Conservation (phyloP, 2,888 invertebrate species). For the Patella caerulea region DNA sequence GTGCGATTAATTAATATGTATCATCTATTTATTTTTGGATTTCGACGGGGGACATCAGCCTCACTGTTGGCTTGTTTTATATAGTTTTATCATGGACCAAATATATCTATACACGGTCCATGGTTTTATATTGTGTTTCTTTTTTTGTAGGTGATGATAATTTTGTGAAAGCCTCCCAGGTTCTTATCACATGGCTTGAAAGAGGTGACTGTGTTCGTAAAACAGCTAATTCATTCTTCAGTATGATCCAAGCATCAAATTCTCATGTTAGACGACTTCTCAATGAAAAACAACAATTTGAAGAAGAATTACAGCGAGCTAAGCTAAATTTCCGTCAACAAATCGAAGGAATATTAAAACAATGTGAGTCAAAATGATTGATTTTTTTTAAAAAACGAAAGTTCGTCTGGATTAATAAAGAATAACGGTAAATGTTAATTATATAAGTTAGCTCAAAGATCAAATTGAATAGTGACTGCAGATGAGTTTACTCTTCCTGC, state of each 20-base stretch:
- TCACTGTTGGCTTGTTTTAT: too few relatives aligned
- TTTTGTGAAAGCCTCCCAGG: conserved; percentile 87
- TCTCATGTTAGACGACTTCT: conserved; percentile 89
- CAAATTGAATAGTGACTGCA: too few relatives aligned
- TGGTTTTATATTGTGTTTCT: neutral
- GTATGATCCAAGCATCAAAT: conserved; percentile 93
- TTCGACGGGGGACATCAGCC: too few relatives aligned
- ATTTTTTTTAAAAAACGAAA: neutral
- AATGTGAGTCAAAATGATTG: conserved; percentile 84
- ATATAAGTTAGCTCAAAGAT: too few relatives aligned
- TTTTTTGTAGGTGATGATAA: conserved; percentile 79
- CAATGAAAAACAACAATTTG: conserved; percentile 86
- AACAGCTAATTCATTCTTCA: conserved; percentile 92
- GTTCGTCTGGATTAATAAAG: too few relatives aligned
- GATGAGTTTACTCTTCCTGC: too few relatives aligned
- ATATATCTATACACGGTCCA: too few relatives aligned
- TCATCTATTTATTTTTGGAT: too few relatives aligned
- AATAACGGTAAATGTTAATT: too few relatives aligned
- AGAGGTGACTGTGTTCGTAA: conserved; percentile 93
- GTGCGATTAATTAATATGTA: too few relatives aligned
- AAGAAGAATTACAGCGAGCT: conserved; percentile 89
- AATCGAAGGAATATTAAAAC: conserved; percentile 87
- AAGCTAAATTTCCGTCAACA: conserved; percentile 87
- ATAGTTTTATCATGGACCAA: too few relatives aligned
- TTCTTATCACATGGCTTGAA: conserved; percentile 92